phyloP scores from a whole-genome alignment of 1,140 invertebrate species.

The Chrysoperla carnea region DNA sequence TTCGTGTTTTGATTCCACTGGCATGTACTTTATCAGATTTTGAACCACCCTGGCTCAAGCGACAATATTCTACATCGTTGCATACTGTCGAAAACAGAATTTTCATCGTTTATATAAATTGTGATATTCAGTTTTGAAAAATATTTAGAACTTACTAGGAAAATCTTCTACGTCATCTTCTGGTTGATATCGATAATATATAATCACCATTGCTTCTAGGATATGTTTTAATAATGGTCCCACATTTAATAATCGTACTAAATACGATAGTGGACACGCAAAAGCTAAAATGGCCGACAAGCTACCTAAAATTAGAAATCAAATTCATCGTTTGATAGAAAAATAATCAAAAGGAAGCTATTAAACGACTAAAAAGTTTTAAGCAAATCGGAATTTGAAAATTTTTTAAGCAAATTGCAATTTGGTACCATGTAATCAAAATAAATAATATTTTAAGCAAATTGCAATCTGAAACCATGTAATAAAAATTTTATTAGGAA shows the following conservation, averaged over 20 bases:
- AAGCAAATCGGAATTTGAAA: too few relatives aligned
- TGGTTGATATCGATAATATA: conserved; percentile 16
- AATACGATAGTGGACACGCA: conserved; percentile 34
- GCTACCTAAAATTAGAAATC: conserved; percentile 28
- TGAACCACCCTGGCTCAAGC: background rate
- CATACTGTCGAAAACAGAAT: background rate
- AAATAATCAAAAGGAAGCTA: too few relatives aligned
- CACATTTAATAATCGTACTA: conserved; percentile 17
- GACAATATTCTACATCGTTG: conserved; percentile 1
- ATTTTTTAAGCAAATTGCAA: too few relatives aligned
- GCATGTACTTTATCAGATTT: background rate
- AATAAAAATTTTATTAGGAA: too few relatives aligned
- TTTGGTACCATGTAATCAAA: too few relatives aligned
- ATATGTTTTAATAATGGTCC: conserved; percentile 14
- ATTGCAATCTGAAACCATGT: too few relatives aligned
- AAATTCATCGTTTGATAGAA: too few relatives aligned
- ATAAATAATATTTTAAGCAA: too few relatives aligned
- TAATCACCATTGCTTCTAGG: conserved; percentile 9
- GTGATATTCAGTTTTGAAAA: background rate
- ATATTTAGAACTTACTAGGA: background rate
- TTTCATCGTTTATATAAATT: background rate
- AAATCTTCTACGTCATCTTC: conserved; percentile 5
- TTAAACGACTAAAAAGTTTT: too few relatives aligned
- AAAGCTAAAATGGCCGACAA: conserved; percentile 44
- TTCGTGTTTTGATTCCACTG: background rate